Base-by-base conservation (phyloP, 2,888 invertebrate species). In the Drosophila niveifrons region DNA sequence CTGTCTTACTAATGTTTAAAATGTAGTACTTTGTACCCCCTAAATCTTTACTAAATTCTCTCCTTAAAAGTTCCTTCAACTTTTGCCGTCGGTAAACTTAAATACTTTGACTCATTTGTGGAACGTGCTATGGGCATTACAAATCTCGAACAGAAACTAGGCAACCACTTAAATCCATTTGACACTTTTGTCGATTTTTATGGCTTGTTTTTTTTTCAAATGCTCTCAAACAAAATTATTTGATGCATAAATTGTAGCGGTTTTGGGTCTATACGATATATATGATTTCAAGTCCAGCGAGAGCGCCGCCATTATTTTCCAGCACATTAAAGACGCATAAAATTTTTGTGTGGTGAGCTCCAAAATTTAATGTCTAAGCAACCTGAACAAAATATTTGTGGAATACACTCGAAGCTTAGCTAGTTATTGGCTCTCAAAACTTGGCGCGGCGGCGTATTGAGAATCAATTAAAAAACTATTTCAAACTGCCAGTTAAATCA, bases 401-500 rank as follows among this genome's bases (percentile, higher is more conserved):
- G 63, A 66, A 66, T 77, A 62, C 46, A 23, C 44, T 44, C 46
- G 2, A 11, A 44, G 62, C 71, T 58, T 10, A 15, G 15, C 15
- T 41, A 41, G 39, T 41, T 41, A 13, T 13, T 36, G 11, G 11
- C 15, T 13, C n/a, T 11, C n/a, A 29, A 31, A 31, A 18, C n/a
- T n/a, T 23, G 23, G 23, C 13, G 29, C 46, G 13, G n/a, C 17
- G 29, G 18, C 4, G 44, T 36, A 69, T 74, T 66, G 69, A 58
- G 74, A 85, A 89, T 89, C 89, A 85, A 85, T 85, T 88, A 88
- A 89, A 88, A 85, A 85, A 64, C 79, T 74, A 89, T 88, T 87
- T 52, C 58, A 70, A 13, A 6, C 50, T 34, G 55, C 53, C 29
- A 39, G 70, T 18, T 52, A 80, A 67, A 68, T 71, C 68, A 83